Evolutionary conservation across 2,888 invertebrate genomes (phyloP), one percentile per base, ranked within the genome.

Genomic region (Pammene aurita): DNA sequence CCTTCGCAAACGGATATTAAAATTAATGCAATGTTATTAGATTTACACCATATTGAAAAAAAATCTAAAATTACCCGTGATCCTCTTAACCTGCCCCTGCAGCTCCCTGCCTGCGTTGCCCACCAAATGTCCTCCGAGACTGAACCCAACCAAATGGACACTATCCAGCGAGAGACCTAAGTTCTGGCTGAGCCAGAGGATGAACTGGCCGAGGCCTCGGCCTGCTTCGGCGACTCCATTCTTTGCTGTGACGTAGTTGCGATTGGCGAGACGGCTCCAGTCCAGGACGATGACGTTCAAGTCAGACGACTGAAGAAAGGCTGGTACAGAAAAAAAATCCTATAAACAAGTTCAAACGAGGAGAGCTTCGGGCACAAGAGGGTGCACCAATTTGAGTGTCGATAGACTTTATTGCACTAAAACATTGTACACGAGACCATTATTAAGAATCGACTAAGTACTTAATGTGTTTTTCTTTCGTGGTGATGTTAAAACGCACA

Each of bases 221-320:
- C 87, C 89, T 0, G 84, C 84, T 0, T 73, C 78, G 0, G 79
- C 72, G 0, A 84, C 82, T 35, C 87, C 86, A 0, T 70, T 71
- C 63, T 81, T 83, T 0, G 92, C 88, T 1, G 85, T 83, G 7
- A 78, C 66, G 75, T 92, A 93, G 72, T 77, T 77, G 6, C 80
- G 82, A 61, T 83, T 82, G 4, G 92, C 89, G 4, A 90, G 75
- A 0, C 72, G 67, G 5, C 78, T 81, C 92, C 93, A 93, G 73
- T 93, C 92, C 0, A 93, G 79, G 4, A 87, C 85, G 48, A 93
- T 86, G 0, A 93, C 81, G 75, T 93, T 93, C 41, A 85, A 81
- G 67, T 90, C 87, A 44, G 54, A 73, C 26, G 78, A 67, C 66
- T 81, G 66, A 0, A 88, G 81, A 63, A 87, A 87, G 54, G 84